Evolutionary conservation across 1,140 invertebrate species (phyloP), one percentile per base, ranked within the genome.

Genomic region (Papilio helenus): DNA sequence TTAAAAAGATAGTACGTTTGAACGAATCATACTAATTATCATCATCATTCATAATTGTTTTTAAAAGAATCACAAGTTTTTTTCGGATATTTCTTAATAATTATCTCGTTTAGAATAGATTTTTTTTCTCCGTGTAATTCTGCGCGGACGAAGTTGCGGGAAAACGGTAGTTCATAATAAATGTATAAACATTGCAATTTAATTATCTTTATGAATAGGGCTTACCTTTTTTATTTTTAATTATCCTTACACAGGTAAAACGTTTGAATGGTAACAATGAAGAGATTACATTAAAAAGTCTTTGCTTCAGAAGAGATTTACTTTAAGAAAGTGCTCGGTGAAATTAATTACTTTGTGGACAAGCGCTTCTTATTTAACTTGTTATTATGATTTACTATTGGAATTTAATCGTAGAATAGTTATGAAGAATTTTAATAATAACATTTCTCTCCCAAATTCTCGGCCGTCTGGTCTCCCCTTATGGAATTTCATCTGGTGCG

Each of bases 291-390:
- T 74, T 18, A 49, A 74, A 73, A 23, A 44, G 23, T 74, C 44
- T 16, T 26, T 68, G 4, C 44, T 26, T 49, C 14, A 49, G 44
- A 72, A 49, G 42, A 49, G 72, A 74, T 74, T 74, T 29, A 46
- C 72, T 26, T 73, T 49, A 73, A 16, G 44, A 26, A 49, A 73
- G 44, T 73, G 42, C 44, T 51, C 14, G 0, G 42, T 44, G 44
- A 72, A 72, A 74, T 51, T 74, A 73, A 73, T 73, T 74, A 73
- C 72, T 73, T 23, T 46, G 44, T 9, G 18, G 34, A 72, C 39
- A 44, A 2, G 71, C 34, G 29, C n/a, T 16, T 7, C 34, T n/a
- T 72, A 18, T 42, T 42, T 72, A 72, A 18, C 20, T 26, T 42
- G 29, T 10, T 39, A 34, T n/a, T 23, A 23, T 3, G 9, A 61